Conservation (phyloP, 2,888 invertebrate genomes). For the Podabrus alpinus region DNA sequence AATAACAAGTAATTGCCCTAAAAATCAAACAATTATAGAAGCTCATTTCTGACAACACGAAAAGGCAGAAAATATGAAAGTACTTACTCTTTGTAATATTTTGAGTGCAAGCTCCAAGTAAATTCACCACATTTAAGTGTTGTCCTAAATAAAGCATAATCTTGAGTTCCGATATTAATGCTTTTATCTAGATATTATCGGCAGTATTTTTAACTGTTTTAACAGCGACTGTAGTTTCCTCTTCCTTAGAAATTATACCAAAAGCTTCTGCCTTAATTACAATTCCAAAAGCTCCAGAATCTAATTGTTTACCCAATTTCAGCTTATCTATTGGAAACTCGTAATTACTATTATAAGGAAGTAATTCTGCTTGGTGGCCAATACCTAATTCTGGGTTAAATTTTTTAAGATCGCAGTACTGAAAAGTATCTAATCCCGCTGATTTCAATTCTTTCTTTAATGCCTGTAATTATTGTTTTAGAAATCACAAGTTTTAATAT, state of each 20-base stretch:
- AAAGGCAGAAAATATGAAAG: background rate
- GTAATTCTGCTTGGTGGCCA: conserved; percentile 92
- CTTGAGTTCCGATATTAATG: conserved; percentile 89
- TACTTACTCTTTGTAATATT: conserved; percentile 82
- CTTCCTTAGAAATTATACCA: conserved; percentile 76
- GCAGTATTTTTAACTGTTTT: conserved; percentile 92
- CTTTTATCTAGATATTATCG: conserved; percentile 82
- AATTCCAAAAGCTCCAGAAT: conserved; percentile 93
- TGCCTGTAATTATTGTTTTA: conserved; percentile 47
- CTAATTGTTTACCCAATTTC: conserved; percentile 62
- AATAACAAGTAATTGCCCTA: conserved; percentile 87
- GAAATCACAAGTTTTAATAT: too few species aligned
- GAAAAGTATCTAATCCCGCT: conserved; percentile 76
- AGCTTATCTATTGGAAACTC: conserved; percentile 88
- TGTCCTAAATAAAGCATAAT: conserved; percentile 95
- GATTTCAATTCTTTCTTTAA: conserved; percentile 69
- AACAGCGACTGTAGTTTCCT: conserved; percentile 83
- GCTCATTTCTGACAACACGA: background rate
- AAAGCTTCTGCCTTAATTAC: conserved; percentile 78
- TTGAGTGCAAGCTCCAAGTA: conserved; percentile 92
- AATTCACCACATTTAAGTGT: conserved; percentile 90
- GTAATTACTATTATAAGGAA: conserved; percentile 88
- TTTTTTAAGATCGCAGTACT: conserved; percentile 76
- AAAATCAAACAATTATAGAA: conserved; percentile 37
- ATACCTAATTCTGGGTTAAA: conserved; percentile 64